Conservation (phyloP, 2,888 invertebrate species). For the Chymomyza amoena region DNA sequence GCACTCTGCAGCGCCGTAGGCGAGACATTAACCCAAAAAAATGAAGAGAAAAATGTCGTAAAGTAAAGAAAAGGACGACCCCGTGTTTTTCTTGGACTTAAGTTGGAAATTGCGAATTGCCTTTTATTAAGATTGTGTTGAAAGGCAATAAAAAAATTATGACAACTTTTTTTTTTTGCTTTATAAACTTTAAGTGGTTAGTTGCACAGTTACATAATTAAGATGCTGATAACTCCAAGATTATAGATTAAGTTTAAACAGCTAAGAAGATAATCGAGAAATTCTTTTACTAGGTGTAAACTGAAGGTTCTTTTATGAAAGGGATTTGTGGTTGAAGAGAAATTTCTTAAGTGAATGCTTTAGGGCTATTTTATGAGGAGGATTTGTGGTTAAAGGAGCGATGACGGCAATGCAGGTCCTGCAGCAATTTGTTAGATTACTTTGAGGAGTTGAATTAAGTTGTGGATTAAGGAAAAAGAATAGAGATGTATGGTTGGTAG, state of each 20-base stretch:
- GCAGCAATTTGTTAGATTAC: too few species aligned
- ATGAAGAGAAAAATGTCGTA: too few species aligned
- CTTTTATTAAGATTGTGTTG: not conserved
- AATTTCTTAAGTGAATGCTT: not conserved
- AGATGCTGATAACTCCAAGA: not conserved
- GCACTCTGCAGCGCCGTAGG: constrained; percentile 25
- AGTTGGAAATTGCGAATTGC: not conserved
- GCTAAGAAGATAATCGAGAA: not conserved
- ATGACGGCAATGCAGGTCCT: too few species aligned
- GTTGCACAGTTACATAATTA: not conserved
- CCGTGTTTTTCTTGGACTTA: not conserved
- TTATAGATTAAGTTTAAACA: not conserved
- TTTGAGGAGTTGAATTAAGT: too few species aligned
- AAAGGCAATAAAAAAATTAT: not conserved
- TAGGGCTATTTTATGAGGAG: too few species aligned
- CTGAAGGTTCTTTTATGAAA: not conserved
- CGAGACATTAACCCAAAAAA: constrained; percentile 35
- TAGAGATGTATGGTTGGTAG: too few species aligned
- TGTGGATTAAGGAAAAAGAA: too few species aligned
- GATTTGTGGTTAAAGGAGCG: too few species aligned
- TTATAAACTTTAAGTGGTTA: not conserved
- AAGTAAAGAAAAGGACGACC: not conserved
- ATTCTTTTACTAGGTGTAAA: not conserved
- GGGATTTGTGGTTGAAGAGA: not conserved
- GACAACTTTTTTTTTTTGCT: not conserved